A percentile compares a stretch with the other conserved stretches of the same genome.
Evolutionary conservation across 2,888 invertebrate genomes (phyloP).

Genomic region (Spodoptera picta): DNA sequence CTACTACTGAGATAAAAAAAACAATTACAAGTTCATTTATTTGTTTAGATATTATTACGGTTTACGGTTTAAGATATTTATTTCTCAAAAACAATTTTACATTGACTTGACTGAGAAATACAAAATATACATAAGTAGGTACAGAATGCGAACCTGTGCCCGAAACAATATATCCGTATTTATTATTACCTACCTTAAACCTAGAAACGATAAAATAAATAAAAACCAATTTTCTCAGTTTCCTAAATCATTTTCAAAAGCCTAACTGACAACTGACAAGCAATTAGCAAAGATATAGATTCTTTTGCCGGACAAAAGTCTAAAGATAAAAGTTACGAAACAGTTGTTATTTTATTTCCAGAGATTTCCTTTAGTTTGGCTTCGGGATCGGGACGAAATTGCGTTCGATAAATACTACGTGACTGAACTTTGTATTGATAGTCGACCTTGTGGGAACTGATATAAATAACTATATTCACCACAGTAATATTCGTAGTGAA

Average conservation of each 20-base stretch:
- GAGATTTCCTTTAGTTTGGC: conserved; percentile 3
- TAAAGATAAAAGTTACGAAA: neutral
- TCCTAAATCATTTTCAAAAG: neutral
- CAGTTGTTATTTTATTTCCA: conserved; percentile 14
- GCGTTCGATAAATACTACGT: conserved; percentile 32
- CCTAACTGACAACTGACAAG: conserved; percentile 14
- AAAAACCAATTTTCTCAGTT: too few relatives aligned
- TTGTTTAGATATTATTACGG: too few relatives aligned
- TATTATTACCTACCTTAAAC: too few relatives aligned
- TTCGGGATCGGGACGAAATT: conserved; percentile 7
- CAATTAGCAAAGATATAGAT: conserved; percentile 3
- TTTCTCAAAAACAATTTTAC: too few relatives aligned
- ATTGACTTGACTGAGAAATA: too few relatives aligned
- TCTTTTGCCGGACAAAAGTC: neutral
- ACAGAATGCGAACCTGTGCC: too few relatives aligned
- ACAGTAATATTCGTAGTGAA: neutral
- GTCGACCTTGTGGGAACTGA: conserved; percentile 6
- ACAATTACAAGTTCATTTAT: too few relatives aligned
- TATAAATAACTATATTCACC: conserved; percentile 13
- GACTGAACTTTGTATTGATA: conserved; percentile 20
- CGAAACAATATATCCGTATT: too few relatives aligned
- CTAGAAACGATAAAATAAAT: too few relatives aligned
- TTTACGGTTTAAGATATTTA: too few relatives aligned
- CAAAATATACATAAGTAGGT: too few relatives aligned
- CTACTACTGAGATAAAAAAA: too few relatives aligned